Evolutionary conservation across 2,888 invertebrate species (phyloP), one percentile per base, ranked within the genome.

Genomic region (Troilus luridus): DNA sequence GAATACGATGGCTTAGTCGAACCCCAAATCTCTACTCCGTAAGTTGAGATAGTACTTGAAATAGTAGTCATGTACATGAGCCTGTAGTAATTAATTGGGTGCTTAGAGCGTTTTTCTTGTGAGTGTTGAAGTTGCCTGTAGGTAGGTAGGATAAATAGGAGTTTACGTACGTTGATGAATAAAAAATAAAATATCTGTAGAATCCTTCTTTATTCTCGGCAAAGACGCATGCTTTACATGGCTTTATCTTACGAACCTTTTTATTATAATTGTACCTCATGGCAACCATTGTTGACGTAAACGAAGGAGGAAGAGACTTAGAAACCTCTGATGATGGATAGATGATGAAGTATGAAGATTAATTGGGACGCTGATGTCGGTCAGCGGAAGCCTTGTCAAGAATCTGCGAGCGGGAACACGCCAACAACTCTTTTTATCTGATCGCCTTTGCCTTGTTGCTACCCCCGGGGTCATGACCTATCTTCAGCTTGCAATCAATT

Each of bases 341-440:
- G 17, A 41, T 8, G 72, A 77, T 77, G 72, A 77, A 77, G 72
- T 27, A 77, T 77, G 72, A 41, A 77, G 72, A 77, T 77, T 77
- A 77, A 77, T 77, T 19, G 27, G 72, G 72, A 14, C 27, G 41
- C 17, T 17, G 72, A 77, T 77, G 19, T 77, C 27, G 72, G 72
- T 41, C 27, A 77, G 7, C 72, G 72, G 27, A 77, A 77, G 72
- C 17, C 12, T 41, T 12, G 17, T 77, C 72, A 77, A 77, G 72
- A 77, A 77, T 77, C 41, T 41, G 41, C 7, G 41, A 41, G 7
- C 72, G 72, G 9, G 72, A 77, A 19, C 72, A 77, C 72, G 72
- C 72, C 27, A 77, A 17, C 72, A 72, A 41, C 27, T 77, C 72
- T 77, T 77, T 77, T 77, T 77, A 77, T 77, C 72, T 17, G 27